These are phyloP conservation scores for Mormyrus hasselquistii DNA, from an alignment of 2,797 vertebrate genomes.

Conservation along the genomic window DNA sequence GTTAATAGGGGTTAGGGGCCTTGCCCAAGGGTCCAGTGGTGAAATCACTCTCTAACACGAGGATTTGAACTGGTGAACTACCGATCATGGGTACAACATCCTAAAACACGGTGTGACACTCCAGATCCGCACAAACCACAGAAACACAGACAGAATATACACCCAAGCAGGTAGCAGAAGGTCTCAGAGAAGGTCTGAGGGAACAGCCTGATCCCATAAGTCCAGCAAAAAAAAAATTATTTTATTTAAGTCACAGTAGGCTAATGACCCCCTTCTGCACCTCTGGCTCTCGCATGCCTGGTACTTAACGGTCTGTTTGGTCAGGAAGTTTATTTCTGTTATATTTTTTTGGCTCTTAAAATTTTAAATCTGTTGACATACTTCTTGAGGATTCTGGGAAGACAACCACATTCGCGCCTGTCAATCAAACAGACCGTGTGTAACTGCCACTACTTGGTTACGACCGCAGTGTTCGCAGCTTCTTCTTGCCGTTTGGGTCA, in stretches of 20 bases:
- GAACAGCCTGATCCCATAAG: not conserved
- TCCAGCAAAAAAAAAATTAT: not conserved
- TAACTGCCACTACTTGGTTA: not conserved
- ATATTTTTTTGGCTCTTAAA: not conserved
- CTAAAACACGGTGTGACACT: not conserved
- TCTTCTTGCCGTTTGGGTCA: not conserved
- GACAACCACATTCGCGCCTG: not conserved
- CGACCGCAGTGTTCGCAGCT: too few relatives aligned
- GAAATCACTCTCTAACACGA: not conserved
- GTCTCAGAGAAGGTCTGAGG: not conserved
- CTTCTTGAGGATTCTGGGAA: not conserved
- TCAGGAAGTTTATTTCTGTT: not conserved
- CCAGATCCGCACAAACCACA: not conserved
- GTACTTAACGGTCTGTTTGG: not conserved
- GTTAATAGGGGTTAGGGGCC: not conserved
- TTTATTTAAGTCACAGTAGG: not conserved
- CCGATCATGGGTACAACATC: not conserved
- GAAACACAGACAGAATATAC: not conserved
- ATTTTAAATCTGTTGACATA: not conserved
- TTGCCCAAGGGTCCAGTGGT: not conserved
- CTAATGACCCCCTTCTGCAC: not conserved
- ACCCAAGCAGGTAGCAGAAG: not conserved
- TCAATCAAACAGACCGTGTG: not conserved
- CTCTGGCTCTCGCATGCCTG: not conserved
- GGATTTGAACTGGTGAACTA: not conserved